Percentiles rank a stretch among this genome's conserved stretches.
Evolutionary conservation across 2,113 vertebrate genomes (phyloP).

Genomic region (Micronisus gabar): DNA sequence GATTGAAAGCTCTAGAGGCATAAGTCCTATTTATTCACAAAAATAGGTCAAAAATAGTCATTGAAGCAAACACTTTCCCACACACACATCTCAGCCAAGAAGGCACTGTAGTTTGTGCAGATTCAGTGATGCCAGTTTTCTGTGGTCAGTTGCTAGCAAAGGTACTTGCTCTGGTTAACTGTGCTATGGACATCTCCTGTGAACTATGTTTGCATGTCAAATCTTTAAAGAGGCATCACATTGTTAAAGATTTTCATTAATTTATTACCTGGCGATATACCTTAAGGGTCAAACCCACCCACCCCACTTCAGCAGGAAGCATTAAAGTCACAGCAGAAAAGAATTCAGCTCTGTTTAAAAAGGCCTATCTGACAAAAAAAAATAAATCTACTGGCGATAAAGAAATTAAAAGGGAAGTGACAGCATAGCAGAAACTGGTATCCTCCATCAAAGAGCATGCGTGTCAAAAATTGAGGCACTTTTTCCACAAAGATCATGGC

Average conservation of each 20-base stretch:
- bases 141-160: neutral
- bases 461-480: neutral
- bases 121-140: neutral
- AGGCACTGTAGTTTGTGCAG: neutral
- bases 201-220: neutral
- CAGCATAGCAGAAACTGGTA: neutral
- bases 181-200: neutral
- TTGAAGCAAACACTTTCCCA: conserved; percentile 19
- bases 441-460: neutral
- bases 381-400: neutral
- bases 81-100: conserved; percentile 1
- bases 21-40: conserved; percentile 44
- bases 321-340: neutral
- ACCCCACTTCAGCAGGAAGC: neutral
- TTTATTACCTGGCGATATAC: neutral
- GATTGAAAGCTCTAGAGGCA: conserved; percentile 17
- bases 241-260: neutral
- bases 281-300: neutral
- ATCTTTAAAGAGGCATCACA: neutral
- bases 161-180: neutral
- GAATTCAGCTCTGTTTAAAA: neutral
- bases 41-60: conserved; percentile 43
- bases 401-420: neutral
- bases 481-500: neutral
- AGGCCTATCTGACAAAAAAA: neutral